Evolutionary conservation across 1,140 invertebrate species (phyloP), one percentile per base, ranked within the genome.

Genomic region (Drosophila kurseongensis): DNA sequence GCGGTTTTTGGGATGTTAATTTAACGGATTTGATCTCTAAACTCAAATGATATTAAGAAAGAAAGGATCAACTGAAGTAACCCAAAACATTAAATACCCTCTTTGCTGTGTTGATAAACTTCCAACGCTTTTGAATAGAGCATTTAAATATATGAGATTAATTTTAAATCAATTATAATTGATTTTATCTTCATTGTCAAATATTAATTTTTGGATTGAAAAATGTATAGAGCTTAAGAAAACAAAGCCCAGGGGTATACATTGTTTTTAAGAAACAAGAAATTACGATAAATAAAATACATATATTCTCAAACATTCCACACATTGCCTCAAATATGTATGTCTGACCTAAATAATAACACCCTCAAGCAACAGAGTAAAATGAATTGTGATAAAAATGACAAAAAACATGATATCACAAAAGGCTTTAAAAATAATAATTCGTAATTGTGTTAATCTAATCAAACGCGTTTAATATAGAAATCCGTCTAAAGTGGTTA

Each of bases 1-100:
- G 59, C 10, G 35, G 14, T 35, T 67, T 67, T 65, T 58, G 12
- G 61, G 57, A 44, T 54, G 58, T 72, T 58, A 29, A 61, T 75
- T 75, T 65, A 48, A 67, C 45, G 66, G 78, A 81, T 86, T 86
- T 86, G 82, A 86, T 79, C 83, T 79, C 14, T 75, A 71, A 69
- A 47, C 65, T 50, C 7, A 18, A 12, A 57, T n/a, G 1, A 32
- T 13, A 27, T 16, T 56, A 13, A 9, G 3, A 36, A 13, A 14
- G 1, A 12, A 14, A 7, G 29, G 29, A 32, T 32, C 7, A 8
- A 8, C 29, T 32, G 1, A 32, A 32, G 29, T 32, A 8, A 7
- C 29, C 29, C 5, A 29, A 38, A 12, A 12, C 5, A 0, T 12
- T 9, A 29, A 56, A 29, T 29, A 16, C 23, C n/a, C 35, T 42